Evolutionary conservation across 2,797 vertebrate genomes (phyloP).

Genomic region (Crenichthys baileyi): DNA sequence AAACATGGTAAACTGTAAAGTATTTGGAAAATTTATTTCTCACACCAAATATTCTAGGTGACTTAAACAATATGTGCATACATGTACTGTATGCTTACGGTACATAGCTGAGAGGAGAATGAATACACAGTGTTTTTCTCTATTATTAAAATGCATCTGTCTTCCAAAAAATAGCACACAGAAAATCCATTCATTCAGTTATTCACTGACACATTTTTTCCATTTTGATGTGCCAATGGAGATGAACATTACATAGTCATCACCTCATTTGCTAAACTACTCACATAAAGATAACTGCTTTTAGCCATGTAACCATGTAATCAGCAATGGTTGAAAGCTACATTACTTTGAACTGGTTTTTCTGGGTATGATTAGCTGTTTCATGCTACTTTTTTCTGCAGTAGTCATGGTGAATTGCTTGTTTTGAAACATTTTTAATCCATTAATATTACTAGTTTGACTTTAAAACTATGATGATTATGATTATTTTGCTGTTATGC

Average conservation of each 20-base stretch:
- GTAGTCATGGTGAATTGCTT: background rate
- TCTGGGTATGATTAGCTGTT: background rate
- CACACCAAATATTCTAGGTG: background rate
- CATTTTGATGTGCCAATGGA: slow-evolving; percentile 2
- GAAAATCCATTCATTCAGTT: background rate
- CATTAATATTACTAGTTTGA: background rate
- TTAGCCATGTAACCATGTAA: background rate
- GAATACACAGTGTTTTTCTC: background rate
- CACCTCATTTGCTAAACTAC: background rate
- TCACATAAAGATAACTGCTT: background rate
- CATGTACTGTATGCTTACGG: background rate
- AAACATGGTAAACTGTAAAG: background rate
- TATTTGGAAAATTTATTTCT: background rate
- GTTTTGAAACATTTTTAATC: background rate
- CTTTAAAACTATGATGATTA: background rate
- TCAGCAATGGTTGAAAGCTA: background rate
- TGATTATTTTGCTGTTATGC: background rate
- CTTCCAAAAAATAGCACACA: background rate
- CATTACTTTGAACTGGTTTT: background rate
- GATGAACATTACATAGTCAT: background rate
- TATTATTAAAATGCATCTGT: background rate
- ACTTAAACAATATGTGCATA: background rate
- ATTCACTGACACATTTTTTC: background rate
- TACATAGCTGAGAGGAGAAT: background rate
- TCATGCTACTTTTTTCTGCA: background rate